A percentile compares a stretch with the other conserved stretches of the same genome.
Conservation (phyloP, 2,888 invertebrate genomes). For the Biston betularia region DNA sequence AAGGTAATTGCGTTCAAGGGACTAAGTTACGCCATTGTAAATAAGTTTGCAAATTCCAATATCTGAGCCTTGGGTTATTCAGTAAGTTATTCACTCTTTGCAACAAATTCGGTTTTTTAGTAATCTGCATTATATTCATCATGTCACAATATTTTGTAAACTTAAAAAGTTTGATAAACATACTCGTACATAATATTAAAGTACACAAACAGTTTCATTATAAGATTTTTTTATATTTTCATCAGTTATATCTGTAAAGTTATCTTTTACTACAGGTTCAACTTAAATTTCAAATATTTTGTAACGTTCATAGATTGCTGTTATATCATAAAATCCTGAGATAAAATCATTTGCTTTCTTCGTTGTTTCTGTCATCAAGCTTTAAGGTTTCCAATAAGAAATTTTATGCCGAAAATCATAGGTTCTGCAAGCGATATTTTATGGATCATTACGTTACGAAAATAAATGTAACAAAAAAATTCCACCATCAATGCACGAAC, state of each 20-base stretch:
- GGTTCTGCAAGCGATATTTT: conserved; percentile 72
- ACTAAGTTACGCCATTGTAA: conserved; percentile 54
- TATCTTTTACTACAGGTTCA: conserved; percentile 47
- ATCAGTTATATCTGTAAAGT: no score
- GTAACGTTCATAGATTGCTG: conserved; percentile 45
- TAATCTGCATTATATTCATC: no score
- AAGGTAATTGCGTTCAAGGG: conserved; percentile 62
- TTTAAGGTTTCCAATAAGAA: conserved; percentile 70
- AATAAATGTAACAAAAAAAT: no score
- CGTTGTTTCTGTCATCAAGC: conserved; percentile 69
- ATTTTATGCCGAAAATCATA: conserved; percentile 71
- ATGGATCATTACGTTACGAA: conserved; percentile 53
- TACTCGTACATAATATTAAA: not conserved
- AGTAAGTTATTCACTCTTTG: conserved; percentile 24
- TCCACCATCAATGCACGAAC: not conserved
- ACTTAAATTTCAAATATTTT: conserved; percentile 48
- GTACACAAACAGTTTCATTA: no score
- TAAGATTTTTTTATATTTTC: no score
- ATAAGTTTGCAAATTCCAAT: conserved; percentile 49
- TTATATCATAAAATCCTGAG: conserved; percentile 31
- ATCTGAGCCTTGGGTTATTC: no score
- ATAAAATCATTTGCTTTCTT: conserved; percentile 52
- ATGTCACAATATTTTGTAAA: conserved; percentile 53
- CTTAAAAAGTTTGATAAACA: conserved; percentile 49
- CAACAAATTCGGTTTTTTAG: no score